Conservation (phyloP, 2,888 invertebrate genomes). For the Apamea epomidion region DNA sequence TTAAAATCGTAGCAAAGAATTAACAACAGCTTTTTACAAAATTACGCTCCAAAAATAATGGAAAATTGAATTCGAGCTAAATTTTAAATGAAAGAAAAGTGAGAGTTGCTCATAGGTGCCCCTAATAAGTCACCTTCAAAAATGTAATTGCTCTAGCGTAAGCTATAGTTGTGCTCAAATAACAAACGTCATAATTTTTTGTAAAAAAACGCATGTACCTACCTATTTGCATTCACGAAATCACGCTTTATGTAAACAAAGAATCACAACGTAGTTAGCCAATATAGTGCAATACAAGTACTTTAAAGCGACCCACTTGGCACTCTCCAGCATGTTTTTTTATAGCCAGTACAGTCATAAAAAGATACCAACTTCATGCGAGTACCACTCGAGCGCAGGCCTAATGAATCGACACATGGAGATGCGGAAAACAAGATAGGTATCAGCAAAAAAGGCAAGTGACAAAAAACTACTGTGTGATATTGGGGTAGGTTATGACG, state of each 20-base stretch:
- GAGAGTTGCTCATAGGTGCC: not conserved
- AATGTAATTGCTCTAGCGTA: not conserved
- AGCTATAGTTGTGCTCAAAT: not conserved
- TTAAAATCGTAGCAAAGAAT: not conserved
- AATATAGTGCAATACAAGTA: slow-evolving; percentile 38
- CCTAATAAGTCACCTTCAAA: not conserved
- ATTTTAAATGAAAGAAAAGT: not conserved
- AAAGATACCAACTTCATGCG: slow-evolving; percentile 17
- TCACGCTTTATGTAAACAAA: slow-evolving; percentile 25
- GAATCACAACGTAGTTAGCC: slow-evolving; percentile 10
- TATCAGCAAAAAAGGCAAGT: slow-evolving; percentile 10
- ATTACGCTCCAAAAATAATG: not conserved
- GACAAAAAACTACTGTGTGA: not conserved
- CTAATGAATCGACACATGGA: not conserved
- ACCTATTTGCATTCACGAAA: not conserved
- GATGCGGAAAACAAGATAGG: not conserved
- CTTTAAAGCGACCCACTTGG: slow-evolving; percentile 48
- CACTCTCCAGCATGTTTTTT: slow-evolving; percentile 48
- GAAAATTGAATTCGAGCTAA: not conserved
- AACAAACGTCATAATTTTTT: not conserved
- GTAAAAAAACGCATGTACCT: not conserved
- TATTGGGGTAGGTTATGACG: slow-evolving; percentile 6
- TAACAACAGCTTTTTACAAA: not conserved
- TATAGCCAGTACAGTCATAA: slow-evolving; percentile 46
- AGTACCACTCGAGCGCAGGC: not conserved